phyloP scores from a whole-genome alignment of 2,113 vertebrate genomes.

The Elephas maximus region DNA sequence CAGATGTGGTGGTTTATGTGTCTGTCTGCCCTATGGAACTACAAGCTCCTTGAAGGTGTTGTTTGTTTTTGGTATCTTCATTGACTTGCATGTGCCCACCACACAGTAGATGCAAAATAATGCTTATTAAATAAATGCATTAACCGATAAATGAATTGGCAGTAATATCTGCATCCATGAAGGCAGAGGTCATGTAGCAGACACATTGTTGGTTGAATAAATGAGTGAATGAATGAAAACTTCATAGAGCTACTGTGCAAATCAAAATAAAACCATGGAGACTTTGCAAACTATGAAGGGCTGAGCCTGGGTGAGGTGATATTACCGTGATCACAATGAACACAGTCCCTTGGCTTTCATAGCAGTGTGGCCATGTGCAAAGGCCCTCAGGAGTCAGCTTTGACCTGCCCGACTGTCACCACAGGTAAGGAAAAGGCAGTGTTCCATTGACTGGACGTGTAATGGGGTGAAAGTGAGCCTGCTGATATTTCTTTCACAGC shows the following conservation, averaged over 20 bases:
- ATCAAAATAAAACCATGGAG: background rate
- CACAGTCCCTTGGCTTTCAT: background rate
- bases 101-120: background rate
- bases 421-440: conserved; percentile 87
- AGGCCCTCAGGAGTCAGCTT: conserved; percentile 78
- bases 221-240: background rate
- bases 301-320: background rate
- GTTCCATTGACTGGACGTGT: conserved; percentile 87
- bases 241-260: conserved; percentile 33
- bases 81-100: background rate
- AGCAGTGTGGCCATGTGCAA: background rate
- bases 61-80: background rate
- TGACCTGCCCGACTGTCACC: conserved; percentile 84
- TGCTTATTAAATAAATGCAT: conserved; percentile 17
- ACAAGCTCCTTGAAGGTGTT: background rate
- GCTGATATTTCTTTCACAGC: conserved; percentile 87
- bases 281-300: background rate
- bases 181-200: background rate
- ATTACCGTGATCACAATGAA: background rate
- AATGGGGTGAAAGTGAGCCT: conserved; percentile 87
- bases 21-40: background rate
- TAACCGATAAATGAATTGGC: background rate
- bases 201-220: background rate
- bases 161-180: background rate
- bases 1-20: background rate